phyloP scores from a whole-genome alignment of 2,797 vertebrate genomes.

The Peromyscus aztecus region DNA sequence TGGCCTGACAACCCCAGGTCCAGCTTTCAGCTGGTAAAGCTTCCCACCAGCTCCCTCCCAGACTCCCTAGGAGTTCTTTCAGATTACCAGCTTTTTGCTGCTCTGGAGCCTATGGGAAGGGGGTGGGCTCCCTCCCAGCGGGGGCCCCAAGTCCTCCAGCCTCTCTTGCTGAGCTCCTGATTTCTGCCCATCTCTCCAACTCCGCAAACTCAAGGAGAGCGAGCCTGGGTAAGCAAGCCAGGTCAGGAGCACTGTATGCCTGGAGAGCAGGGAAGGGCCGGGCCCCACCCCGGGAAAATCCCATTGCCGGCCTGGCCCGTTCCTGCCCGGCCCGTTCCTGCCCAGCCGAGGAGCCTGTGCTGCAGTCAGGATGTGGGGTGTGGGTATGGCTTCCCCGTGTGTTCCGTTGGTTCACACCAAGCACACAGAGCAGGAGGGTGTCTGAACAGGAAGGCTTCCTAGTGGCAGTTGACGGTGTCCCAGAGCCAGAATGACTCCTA shows the following conservation, averaged over 20 bases:
- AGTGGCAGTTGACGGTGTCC: not conserved
- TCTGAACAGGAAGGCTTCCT: constrained; percentile 65
- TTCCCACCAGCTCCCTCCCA: not conserved
- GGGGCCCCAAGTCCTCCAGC: constrained; percentile 40
- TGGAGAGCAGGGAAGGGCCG: not conserved
- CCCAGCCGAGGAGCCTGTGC: not conserved
- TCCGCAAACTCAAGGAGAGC: constrained; percentile 8
- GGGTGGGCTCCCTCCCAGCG: constrained; percentile 56
- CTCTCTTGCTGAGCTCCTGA: constrained; percentile 22
- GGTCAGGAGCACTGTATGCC: not conserved
- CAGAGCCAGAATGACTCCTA: not conserved
- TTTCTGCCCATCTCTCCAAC: not conserved
- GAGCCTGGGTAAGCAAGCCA: not conserved
- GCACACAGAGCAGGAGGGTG: not conserved
- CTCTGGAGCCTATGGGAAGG: not conserved
- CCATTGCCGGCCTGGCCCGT: not conserved
- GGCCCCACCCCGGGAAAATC: not conserved
- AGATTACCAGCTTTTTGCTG: not conserved
- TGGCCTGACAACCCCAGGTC: not conserved
- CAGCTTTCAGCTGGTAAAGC: not conserved
- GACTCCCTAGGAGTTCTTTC: not conserved
- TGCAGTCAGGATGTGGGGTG: constrained; percentile 38
- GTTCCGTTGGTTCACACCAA: constrained; percentile 41
- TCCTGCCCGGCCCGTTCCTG: not conserved
- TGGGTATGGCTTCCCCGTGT: constrained; percentile 40